Conservation (phyloP, 2,113 vertebrate genomes). For the Jaculus jaculus region DNA sequence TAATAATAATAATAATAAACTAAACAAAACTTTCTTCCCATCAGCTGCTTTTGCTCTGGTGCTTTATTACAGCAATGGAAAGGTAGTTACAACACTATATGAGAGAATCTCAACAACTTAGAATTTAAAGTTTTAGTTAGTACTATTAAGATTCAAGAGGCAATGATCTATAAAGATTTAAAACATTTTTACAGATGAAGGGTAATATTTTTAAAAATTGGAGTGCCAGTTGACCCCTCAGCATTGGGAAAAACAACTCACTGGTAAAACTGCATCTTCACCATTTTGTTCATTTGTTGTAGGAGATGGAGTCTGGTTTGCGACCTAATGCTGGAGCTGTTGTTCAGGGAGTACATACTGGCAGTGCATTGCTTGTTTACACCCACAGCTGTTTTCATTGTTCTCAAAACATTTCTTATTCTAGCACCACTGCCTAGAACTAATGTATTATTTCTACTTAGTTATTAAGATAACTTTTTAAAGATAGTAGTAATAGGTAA, state of each 20-base stretch:
- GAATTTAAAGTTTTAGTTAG: not conserved
- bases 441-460: conserved; percentile 21
- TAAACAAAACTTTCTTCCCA: no score
- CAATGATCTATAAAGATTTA: not conserved
- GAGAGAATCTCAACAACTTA: not conserved
- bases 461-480: conserved; percentile 28
- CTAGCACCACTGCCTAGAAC: conserved; percentile 2
- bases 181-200: not conserved
- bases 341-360: not conserved
- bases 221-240: not conserved
- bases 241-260: not conserved
- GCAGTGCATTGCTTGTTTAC: not conserved
- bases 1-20: no score
- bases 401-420: conserved; percentile 40
- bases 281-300: conserved; percentile 40
- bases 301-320: conserved; percentile 14
- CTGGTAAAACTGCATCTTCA: conserved; percentile 11
- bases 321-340: not conserved
- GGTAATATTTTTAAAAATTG: conserved; percentile 9
- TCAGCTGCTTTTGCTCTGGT: no score
- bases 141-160: conserved; percentile 22
- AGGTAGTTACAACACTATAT: not conserved
- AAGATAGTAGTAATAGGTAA: conserved; percentile 8
- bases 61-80: no score
- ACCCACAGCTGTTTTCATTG: conserved; percentile 24